Base-by-base conservation (phyloP, 2,888 invertebrate genomes). In the Brassicogethes aeneus region DNA sequence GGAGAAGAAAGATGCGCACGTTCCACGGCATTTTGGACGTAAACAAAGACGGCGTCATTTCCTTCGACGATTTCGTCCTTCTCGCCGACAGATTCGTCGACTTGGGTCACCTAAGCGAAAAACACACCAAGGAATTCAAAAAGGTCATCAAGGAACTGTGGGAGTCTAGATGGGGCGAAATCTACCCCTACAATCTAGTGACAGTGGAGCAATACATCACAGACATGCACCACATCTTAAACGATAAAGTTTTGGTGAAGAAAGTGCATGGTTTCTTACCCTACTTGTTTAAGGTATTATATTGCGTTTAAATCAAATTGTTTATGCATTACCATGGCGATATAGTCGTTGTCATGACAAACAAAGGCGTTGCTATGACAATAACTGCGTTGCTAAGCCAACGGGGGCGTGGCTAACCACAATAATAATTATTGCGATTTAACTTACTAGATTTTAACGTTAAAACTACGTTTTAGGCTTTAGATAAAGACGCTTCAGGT, bases 1-100 rank as follows among this genome's bases (percentile, higher is more conserved):
- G 88, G 88, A 75, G 86, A 17, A 76, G 83, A 57, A 89, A 89
- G 70, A 88, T 90, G 81, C 79, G 87, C 17, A 88, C 88, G 0
- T 76, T 89, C 40, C 89, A 90, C 68, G 80, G 79, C 52, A 80
- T 88, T 45, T 68, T 90, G 49, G 89, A 90, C 62, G 77, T 90
- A 0, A 88, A 90, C 69, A 87, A 85, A 61, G 89, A 90, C 55
- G 88, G 89, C 0, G 80, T 89, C 47, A 79, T 89, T 56, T 85
- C 87, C 1, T 87, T 74, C 64, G 86, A 87, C 56, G 89, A 90
- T 64, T 87, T 86, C 66, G 73, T 74, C 59, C 73, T 88, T 34
- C 70, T 89, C 52, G 79, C 79, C 0, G 79, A 85, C 51, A 71
- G 86, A 57, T 89, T 89, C 66, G 79, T 79, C 42, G 74, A 80